A percentile compares a stretch with the other conserved stretches of the same genome.
phyloP scores from a whole-genome alignment of 2,113 vertebrate genomes.

The Labrus mixtus region DNA sequence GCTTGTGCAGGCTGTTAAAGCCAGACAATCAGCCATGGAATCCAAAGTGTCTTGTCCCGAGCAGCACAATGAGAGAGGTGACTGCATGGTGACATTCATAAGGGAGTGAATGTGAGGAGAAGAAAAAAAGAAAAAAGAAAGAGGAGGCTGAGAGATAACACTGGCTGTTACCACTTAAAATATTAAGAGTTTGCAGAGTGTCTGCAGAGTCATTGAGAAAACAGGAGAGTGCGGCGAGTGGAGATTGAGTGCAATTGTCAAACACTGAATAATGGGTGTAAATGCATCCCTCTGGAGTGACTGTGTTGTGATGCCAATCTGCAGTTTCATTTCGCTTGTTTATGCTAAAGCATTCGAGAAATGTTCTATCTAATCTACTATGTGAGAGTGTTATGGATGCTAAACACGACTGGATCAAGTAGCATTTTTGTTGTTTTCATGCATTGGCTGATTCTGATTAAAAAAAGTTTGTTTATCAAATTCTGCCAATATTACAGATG shows the following conservation, averaged over 20 bases:
- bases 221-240: constrained; percentile 17
- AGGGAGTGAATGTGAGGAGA: constrained; percentile 21
- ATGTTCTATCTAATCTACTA: constrained; percentile 3
- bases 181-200: constrained; percentile 25
- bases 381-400: constrained; percentile 7
- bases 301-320: constrained; percentile 8
- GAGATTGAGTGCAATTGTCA: constrained; percentile 23
- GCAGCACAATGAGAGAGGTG: constrained; percentile 6
- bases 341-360: constrained; percentile 9
- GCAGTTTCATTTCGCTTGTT: constrained; percentile 16
- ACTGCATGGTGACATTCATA: constrained; percentile 15
- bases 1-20: constrained; percentile 9
- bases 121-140: background rate
- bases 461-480: background rate
- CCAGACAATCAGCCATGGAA: background rate
- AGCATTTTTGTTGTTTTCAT: background rate
- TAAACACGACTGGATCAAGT: background rate
- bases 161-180: constrained; percentile 22
- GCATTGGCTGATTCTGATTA: background rate
- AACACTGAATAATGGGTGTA: constrained; percentile 16
- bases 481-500: background rate
- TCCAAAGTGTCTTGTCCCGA: constrained; percentile 9
- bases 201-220: constrained; percentile 5
- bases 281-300: constrained; percentile 26
- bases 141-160: constrained; percentile 21